Conservation (phyloP, 37 sponge, comb jelly and placozoan species). For the Tethya wilhelma region DNA sequence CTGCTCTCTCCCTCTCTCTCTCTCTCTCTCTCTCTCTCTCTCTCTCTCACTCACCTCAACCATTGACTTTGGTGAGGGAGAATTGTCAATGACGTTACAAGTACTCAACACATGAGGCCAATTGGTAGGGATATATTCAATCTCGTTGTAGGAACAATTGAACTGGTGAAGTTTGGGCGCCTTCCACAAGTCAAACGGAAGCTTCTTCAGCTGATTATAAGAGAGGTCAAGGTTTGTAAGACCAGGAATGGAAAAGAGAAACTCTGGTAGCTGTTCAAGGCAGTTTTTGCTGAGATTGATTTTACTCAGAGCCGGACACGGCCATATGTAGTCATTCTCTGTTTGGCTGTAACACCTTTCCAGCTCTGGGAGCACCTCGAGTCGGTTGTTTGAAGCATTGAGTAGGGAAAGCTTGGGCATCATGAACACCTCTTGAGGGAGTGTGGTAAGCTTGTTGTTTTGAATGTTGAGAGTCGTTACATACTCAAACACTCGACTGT, state of each 20-base stretch:
- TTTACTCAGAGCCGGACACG: constrained; percentile 25
- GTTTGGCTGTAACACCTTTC: not conserved
- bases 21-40: no score
- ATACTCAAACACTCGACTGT: not conserved
- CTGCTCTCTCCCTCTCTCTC: no score
- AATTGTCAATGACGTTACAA: not conserved
- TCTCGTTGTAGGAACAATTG: constrained; percentile 49
- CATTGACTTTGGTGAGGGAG: constrained; percentile 11
- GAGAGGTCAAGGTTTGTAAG: constrained; percentile 55
- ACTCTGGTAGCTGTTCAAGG: constrained; percentile 42
- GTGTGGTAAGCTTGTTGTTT: constrained; percentile 21
- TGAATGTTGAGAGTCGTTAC: constrained; percentile 65
- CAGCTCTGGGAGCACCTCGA: constrained; percentile 50
- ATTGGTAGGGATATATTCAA: constrained; percentile 65
- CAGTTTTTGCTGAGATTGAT: constrained; percentile 52
- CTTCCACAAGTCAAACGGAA: constrained; percentile 77
- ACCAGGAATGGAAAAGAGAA: constrained; percentile 68
- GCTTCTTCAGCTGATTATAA: constrained; percentile 45
- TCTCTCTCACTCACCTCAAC: not conserved
- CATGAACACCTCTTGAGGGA: constrained; percentile 70
- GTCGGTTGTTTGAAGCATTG: constrained; percentile 38
- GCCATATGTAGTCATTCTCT: constrained; percentile 19
- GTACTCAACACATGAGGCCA: constrained; percentile 15
- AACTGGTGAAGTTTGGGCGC: constrained; percentile 68
- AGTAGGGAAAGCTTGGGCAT: constrained; percentile 56